Evolutionary conservation across 2,888 invertebrate genomes (phyloP).

Genomic region (Yponomeuta cagnagella): DNA sequence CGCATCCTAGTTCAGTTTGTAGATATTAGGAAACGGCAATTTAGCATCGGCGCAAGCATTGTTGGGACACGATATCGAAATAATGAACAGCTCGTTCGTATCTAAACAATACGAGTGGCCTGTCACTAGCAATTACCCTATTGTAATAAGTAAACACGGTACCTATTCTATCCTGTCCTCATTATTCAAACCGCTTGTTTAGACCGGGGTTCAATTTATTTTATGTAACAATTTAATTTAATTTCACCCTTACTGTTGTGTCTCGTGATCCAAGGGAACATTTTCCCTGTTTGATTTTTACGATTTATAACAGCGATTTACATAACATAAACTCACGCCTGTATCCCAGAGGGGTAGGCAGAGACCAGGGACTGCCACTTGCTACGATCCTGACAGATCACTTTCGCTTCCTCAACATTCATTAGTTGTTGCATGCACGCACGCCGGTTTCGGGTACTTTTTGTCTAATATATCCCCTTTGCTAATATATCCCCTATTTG

Average conservation of each 20-base stretch:
- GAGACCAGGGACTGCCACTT: too few relatives aligned
- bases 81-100: neutral
- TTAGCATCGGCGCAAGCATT: neutral
- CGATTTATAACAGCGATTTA: too few relatives aligned
- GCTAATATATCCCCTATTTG: too few relatives aligned
- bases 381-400: too few relatives aligned
- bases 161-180: slow-evolving; percentile 1
- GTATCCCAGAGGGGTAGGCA: too few relatives aligned
- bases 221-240: slow-evolving; percentile 1
- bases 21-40: neutral
- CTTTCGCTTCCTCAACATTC: too few relatives aligned
- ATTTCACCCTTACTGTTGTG: neutral
- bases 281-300: neutral
- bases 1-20: neutral
- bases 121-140: slow-evolving; percentile 8
- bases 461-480: too few relatives aligned
- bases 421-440: too few relatives aligned
- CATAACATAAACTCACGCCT: too few relatives aligned
- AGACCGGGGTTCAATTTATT: neutral
- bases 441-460: too few relatives aligned
- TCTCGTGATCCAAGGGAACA: neutral
- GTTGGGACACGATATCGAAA: neutral
- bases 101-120: slow-evolving; percentile 6
- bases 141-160: slow-evolving; percentile 3
- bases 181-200: slow-evolving; percentile 1